These are phyloP conservation scores for Rhodinocichla rosea DNA, from an alignment of 2,113 vertebrate genomes.

Conservation along the genomic window DNA sequence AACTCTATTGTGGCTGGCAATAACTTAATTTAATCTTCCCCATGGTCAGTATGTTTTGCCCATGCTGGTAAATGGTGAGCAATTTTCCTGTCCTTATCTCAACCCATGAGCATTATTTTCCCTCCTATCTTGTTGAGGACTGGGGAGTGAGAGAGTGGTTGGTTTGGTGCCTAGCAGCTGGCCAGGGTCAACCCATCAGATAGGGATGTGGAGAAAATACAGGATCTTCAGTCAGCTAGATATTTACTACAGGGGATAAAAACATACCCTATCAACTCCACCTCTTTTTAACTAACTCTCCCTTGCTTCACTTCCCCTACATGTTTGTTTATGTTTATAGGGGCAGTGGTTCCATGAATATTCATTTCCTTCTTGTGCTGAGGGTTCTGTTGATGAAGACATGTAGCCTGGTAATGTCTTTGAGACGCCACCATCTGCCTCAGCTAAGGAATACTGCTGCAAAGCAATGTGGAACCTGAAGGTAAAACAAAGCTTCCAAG, in stretches of 20 bases:
- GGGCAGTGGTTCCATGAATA: background rate
- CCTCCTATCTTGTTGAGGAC: background rate
- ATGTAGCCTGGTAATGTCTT: background rate
- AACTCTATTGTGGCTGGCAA: background rate
- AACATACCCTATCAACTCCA: background rate
- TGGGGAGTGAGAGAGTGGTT: background rate
- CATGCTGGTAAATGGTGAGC: background rate
- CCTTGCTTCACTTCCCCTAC: background rate
- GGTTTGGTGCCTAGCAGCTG: background rate
- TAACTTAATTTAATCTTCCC: background rate
- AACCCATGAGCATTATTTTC: background rate
- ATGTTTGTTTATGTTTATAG: background rate
- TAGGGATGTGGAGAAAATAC: background rate
- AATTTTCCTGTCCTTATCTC: background rate
- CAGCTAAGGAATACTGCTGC: background rate
- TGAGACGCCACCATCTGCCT: background rate
- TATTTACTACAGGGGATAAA: background rate
- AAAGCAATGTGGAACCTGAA: background rate
- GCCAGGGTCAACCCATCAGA: background rate
- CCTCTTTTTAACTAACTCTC: background rate
- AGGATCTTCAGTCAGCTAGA: background rate
- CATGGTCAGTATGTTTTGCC: background rate
- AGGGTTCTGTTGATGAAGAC: background rate
- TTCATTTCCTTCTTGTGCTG: background rate
- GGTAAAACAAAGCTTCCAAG: background rate